Conservation (phyloP, 2,113 vertebrate genomes). For the Dicaeum eximium region DNA sequence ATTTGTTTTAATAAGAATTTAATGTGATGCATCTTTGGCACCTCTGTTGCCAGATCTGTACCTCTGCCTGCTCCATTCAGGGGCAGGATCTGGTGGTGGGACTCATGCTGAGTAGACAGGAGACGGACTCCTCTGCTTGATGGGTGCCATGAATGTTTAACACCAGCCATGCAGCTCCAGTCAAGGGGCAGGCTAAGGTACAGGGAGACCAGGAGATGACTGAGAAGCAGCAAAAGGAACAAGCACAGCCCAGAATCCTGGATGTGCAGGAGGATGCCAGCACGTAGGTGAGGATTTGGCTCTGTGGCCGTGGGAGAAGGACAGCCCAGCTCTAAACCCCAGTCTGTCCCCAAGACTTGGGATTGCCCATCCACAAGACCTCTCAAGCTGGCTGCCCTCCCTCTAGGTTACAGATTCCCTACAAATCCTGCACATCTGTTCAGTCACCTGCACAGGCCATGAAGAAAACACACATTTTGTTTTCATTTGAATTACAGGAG, state of each 20-base stretch:
- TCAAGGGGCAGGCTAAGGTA: background rate
- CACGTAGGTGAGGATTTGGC: background rate
- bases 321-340: background rate
- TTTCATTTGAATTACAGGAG: background rate
- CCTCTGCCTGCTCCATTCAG: background rate
- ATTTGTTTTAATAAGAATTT: background rate
- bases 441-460: background rate
- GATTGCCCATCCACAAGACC: background rate
- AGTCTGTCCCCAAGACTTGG: background rate
- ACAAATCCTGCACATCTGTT: background rate
- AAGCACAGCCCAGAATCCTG: background rate
- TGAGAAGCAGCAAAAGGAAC: background rate
- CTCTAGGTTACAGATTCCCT: background rate
- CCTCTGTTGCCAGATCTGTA: background rate
- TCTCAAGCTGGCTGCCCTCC: background rate
- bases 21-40: background rate
- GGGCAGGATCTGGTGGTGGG: background rate
- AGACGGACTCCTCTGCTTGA: background rate
- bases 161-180: background rate
- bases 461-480: background rate
- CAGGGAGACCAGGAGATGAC: background rate
- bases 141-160: background rate
- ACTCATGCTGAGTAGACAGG: background rate
- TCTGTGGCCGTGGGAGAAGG: background rate
- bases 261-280: background rate